phyloP scores from a whole-genome alignment of 2,797 vertebrate species.

The Furcifer pardalis region DNA sequence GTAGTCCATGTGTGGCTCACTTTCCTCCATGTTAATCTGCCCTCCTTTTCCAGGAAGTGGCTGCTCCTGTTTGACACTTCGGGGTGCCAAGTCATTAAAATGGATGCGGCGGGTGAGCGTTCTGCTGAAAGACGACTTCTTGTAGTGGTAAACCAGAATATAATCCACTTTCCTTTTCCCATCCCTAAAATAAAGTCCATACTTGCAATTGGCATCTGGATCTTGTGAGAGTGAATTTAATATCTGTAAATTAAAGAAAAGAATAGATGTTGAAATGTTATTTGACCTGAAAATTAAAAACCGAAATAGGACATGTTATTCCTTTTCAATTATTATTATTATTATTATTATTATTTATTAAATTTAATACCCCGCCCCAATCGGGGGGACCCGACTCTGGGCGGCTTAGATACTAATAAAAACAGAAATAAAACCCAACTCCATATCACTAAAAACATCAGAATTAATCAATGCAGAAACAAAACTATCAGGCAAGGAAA shows the following conservation, averaged over 20 bases:
- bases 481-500: background rate
- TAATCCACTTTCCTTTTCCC: slow-evolving; percentile 90
- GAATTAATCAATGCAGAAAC: slow-evolving; percentile 10
- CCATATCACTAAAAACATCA: no score
- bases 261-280: background rate
- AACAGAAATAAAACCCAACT: no score
- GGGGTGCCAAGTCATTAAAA: slow-evolving; percentile 65
- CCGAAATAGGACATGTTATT: slow-evolving; percentile 6
- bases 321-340: no score
- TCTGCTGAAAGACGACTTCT: slow-evolving; percentile 76
- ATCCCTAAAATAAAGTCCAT: slow-evolving; percentile 88
- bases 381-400: no score
- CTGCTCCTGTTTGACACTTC: slow-evolving; percentile 74
- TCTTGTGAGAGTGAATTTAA: slow-evolving; percentile 80
- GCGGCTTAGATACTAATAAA: no score
- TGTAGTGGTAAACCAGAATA: slow-evolving; percentile 89
- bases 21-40: slow-evolving; percentile 76
- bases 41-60: slow-evolving; percentile 75
- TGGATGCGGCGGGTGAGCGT: slow-evolving; percentile 68
- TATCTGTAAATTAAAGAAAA: slow-evolving; percentile 70
- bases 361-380: no score
- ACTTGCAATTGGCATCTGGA: slow-evolving; percentile 78
- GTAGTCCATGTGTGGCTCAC: slow-evolving; percentile 79
- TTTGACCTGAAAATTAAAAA: rapidly evolving
- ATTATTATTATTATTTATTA: no score